A percentile compares a stretch with the other conserved stretches of the same genome.
Evolutionary conservation across 2,113 vertebrate genomes (phyloP).

Genomic region (Trematocara zebra): DNA sequence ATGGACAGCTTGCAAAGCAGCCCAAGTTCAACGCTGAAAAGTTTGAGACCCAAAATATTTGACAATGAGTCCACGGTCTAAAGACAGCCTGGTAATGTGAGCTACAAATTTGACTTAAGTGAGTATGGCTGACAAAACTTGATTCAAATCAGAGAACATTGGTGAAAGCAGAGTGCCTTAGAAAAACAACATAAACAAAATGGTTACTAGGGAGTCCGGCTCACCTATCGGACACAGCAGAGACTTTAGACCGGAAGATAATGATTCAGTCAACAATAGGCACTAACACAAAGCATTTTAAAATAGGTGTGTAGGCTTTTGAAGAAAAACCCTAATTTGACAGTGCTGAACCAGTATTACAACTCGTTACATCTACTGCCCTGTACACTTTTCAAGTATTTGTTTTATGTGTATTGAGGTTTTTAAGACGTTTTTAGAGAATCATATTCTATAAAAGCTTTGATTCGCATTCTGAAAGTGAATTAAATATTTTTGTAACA

Average conservation of each 20-base stretch:
- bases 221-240: not conserved
- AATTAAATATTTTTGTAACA: conserved; percentile 20
- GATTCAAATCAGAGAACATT: not conserved
- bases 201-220: conserved; percentile 4
- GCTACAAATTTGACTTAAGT: not conserved
- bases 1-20: conserved; percentile 79
- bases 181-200: not conserved
- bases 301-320: not conserved
- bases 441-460: not conserved
- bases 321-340: not conserved
- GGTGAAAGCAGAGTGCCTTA: not conserved
- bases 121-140: not conserved
- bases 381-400: not conserved
- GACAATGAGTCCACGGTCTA: conserved; percentile 79
- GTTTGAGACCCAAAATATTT: conserved; percentile 71
- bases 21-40: conserved; percentile 49
- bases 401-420: not conserved
- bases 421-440: conserved; percentile 7
- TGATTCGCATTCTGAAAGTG: not conserved
- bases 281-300: not conserved
- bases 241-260: not conserved
- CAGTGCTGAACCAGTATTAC: conserved; percentile 35
- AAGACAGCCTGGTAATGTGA: not conserved
- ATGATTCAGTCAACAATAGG: not conserved
- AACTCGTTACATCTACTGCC: not conserved